Evolutionary conservation across 2,113 vertebrate genomes (phyloP), one percentile per base, ranked within the genome.

Genomic region (Raphicerus campestris): DNA sequence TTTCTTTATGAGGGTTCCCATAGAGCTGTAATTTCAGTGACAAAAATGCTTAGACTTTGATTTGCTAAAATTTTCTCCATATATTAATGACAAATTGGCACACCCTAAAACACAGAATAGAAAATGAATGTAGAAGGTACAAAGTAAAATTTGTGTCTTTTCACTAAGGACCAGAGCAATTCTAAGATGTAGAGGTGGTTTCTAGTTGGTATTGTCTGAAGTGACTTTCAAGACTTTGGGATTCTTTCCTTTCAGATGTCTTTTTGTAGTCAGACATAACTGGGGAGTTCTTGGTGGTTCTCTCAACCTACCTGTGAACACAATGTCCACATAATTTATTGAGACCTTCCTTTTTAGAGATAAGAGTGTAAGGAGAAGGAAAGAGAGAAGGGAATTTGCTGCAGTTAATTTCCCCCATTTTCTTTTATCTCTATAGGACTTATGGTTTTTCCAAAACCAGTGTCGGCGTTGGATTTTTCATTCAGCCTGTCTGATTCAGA

Each of bases 361-460:
- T 80, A 94, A 90, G 26, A 93, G 82, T 16, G 78, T 20, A 47
- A 86, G 19, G n/a, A 4, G 51, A 94, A 58, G 26, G 5, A 26
- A 61, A 87, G 63, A 94, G 58, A 80, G 53, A 55, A 92, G 53
- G 2, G 7, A 35, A 61, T 88, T 87, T 96, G 55, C 39, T 92
- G 61, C 66, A 96, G 32, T 87, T 98, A 89, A 97, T 91, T 96
- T 97, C 7, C 45, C 49, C 10, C 35, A 10, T 93, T 97, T 94
- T 85, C 95, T 97, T 98, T 98, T 89, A 30, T 94, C 73, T 93
- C 87, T 70, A 66, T 98, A 99, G 99, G 99, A 85, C 98, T 99
- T 98, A 99, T 99, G 98, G 99, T 99, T 98, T 99, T 99, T 93
- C 99, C 99, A 86, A 99, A 99, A 96, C 98, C 99, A 85, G 97